Base-by-base conservation (phyloP, 2,797 vertebrate genomes). In the Anguilla obscura region DNA sequence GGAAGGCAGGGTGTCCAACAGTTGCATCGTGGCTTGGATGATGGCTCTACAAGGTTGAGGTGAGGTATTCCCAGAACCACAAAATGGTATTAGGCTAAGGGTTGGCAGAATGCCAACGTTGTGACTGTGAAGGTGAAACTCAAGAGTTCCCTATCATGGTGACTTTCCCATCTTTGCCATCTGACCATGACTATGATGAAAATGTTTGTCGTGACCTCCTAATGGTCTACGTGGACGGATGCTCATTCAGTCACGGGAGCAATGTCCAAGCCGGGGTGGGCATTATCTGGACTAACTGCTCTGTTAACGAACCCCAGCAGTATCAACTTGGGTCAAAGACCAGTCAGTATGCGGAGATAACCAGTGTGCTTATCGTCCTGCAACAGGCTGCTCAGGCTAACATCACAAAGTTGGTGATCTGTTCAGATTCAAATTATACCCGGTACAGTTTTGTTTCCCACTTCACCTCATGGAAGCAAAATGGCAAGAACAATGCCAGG, bases 1-100 rank as follows among this genome's bases (percentile, higher is more conserved):
- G 9, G 66, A 91, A 0, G 85, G 89, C 0, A 79, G 76, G 18
- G 85, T 91, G 0, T 83, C 89, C 18, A 89, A 89, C 12, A 85
- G 69, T 1, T 24, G 71, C 0, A 84, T 91, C 10, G 86, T 84
- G 0, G 4, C 74, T 0, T 90, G 90, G 90, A 54, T 91, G 5
- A 90, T 90, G 87, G 83, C 87, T 1, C 6, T 89, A 0, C 90
- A 76, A 89, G 24, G 18, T 91, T 0, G 80, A 90, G 10, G 90
- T 90, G 12, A 10, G 30, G 0, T 88, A 90, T n/a, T 76, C 54
- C 4, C 82, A 89, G 21, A 88, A 89, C 8, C 3, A 40, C 2
- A 90, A 85, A 30, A 76, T 58, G 33, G 36, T 66, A 2, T 10
- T 89, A 1, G 89, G 89, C 16, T 4, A 14, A 0, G 52, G 33